Evolutionary conservation across 2,113 vertebrate genomes (phyloP).

Genomic region (Pseudorectes ferrugineus): DNA sequence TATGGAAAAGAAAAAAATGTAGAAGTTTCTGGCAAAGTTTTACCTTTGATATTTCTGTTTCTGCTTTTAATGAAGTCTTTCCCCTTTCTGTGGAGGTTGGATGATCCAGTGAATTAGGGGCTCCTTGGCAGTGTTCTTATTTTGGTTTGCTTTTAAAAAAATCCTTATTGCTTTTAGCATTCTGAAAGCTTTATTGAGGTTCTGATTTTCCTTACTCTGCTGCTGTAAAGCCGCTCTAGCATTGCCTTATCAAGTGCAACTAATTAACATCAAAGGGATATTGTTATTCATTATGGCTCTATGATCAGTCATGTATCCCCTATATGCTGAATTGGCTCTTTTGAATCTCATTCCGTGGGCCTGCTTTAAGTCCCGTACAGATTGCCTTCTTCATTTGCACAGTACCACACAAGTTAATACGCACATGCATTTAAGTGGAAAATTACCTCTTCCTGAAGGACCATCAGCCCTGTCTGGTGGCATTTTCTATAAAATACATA

Average conservation of each 20-base stretch:
- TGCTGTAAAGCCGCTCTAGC: conserved; percentile 21
- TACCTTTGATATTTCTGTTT: background rate
- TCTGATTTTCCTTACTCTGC: conserved; percentile 17
- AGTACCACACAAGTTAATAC: conserved; percentile 24
- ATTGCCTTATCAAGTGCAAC: conserved; percentile 51
- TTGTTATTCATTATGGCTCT: conserved; percentile 58
- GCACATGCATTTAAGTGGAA: conserved; percentile 55
- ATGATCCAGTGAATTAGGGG: background rate
- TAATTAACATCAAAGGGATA: conserved; percentile 62
- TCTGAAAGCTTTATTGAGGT: background rate
- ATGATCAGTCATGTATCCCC: conserved; percentile 25
- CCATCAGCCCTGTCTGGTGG: conserved; percentile 18
- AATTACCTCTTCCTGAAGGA: conserved; percentile 50
- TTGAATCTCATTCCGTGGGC: background rate
- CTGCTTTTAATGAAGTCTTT: background rate
- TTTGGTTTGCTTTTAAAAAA: background rate
- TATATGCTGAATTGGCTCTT: conserved; percentile 55
- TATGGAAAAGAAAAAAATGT: background rate
- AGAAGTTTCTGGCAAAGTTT: background rate
- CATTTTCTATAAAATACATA: background rate
- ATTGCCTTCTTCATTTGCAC: conserved; percentile 29
- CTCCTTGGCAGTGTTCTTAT: background rate
- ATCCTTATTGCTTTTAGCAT: background rate
- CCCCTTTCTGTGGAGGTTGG: background rate
- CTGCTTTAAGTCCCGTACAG: background rate